Evolutionary conservation across 1,140 invertebrate genomes (phyloP), one percentile per base, ranked within the genome.

Genomic region (Pseudomyrmex concolor): DNA sequence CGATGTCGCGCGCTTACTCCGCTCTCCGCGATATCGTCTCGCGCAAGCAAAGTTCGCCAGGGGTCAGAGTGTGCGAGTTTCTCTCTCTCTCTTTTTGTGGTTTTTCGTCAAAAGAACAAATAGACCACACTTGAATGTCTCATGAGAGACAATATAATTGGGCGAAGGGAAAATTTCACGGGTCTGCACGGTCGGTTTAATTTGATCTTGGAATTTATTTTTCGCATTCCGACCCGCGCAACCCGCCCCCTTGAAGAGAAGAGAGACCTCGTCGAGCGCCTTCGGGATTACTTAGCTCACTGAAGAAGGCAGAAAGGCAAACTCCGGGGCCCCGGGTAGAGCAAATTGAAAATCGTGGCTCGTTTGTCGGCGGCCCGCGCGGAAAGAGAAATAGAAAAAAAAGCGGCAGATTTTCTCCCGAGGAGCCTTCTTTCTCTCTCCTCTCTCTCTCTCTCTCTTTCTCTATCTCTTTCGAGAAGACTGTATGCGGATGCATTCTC

Each of bases 1-100:
- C 84, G 81, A 86, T 86, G 82, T 86, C 86, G 78, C 83, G 25
- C 83, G 89, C 85, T 89, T 89, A 89, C 85, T 89, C 78, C 62
- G 62, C 67, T 51, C 77, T 73, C 67, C 86, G 71, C 86, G 83
- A 85, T 85, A 85, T 74, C 83, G 76, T 70, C 83, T 25, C 22
- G 22, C 50, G 45, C 5, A 5, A 48, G 74, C 60, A 22, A 77
- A 34, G 34, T 34, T 34, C 71, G 54, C 71, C 34, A 34, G 45
- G 50, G 86, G 83, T 87, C 86, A 88, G 66, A 82, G 86, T 84
- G 86, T 84, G 84, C 86, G 64, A 63, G 34, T 50, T 19, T 45
- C n/a, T 62, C 10, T 45, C 2, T 25, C 15, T 43, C 54, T 43
- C n/a, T 43, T 13, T 25, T 34, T n/a, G 34, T 17, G 9, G 17